These are phyloP conservation scores for Marasmarcha lunaedactyla DNA, from an alignment of 2,888 invertebrate genomes.

Conservation along the genomic window DNA sequence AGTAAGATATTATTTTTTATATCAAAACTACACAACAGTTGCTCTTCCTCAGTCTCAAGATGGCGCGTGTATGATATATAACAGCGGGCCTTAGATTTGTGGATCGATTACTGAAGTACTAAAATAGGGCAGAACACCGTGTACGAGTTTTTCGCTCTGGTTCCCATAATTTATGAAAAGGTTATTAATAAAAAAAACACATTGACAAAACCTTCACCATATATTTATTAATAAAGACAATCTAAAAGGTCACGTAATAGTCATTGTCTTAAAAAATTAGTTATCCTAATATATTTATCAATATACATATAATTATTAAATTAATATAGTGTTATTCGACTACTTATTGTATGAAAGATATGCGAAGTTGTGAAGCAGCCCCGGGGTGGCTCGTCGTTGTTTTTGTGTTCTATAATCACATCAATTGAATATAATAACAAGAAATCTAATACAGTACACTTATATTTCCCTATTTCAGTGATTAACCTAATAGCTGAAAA, in stretches of 20 bases:
- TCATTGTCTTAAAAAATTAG: conserved; percentile 70
- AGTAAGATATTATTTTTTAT: no score
- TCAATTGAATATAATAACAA: conserved; percentile 53
- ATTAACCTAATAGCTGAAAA: conserved; percentile 59
- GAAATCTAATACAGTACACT: conserved; percentile 59
- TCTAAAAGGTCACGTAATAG: conserved; percentile 71
- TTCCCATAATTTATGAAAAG: no score
- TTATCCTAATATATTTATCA: conserved; percentile 71
- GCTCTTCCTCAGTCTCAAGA: no score
- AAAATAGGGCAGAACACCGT: no score
- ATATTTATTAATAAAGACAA: conserved; percentile 72
- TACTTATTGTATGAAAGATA: conserved; percentile 72
- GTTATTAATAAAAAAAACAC: conserved; percentile 55
- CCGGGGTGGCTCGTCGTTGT: conserved; percentile 53
- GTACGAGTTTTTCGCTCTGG: no score
- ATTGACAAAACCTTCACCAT: conserved; percentile 68
- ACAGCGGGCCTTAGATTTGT: no score
- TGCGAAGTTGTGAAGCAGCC: conserved; percentile 65
- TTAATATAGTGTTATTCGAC: conserved; percentile 57
- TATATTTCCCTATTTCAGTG: conserved; percentile 41
- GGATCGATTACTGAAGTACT: no score
- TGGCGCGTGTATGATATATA: no score
- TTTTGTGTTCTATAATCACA: conserved; percentile 60
- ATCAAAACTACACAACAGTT: no score
- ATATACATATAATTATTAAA: conserved; percentile 38